Base-by-base conservation (phyloP, 2,888 invertebrate genomes). In the Eutolmus rufibarbis region DNA sequence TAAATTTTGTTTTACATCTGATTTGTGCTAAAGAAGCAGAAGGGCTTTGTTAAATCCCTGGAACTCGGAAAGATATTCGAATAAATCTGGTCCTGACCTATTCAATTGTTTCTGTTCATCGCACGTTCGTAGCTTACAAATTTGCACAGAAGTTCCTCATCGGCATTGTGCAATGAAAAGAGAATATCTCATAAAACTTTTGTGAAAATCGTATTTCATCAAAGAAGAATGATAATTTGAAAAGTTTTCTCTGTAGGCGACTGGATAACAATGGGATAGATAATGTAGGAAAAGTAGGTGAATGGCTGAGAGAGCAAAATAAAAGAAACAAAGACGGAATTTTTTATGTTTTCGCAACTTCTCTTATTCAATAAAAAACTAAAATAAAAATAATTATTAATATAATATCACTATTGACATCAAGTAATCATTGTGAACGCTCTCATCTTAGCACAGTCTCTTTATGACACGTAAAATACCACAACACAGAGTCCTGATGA, bases 371-470 rank as follows among this genome's bases (percentile, higher is more conserved):
- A 74, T 85, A 56, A 82, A 56, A 46, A 74, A 74, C 40, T 46
- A 85, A 85, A 82, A 85, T 57, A 57, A 85, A 85, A 85, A 85
- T 74, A 46, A 74, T 66, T 66, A 84, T 85, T 85, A 85, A 85
- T 85, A 85, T 85, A 85, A 85, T 85, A 85, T 85, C 85, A 85
- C 85, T 85, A 85, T 85, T 85, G 74, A 85, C 85, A 85, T 85
- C 74, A 85, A 85, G 74, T 74, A 46, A 85, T 74, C 85, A 85
- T 85, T 74, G 85, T 74, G 85, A 85, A 85, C 85, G 85, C 37
- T 85, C 74, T 85, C 74, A 85, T 85, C 43, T 85, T 74, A 85
- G 85, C 85, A 85, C 85, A 74, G 37, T 85, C 74, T 66, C 43
- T 37, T 82, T 82, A 82, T 82, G 82, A 82, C 82, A 82, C 82